Percentiles rank a stretch among this genome's conserved stretches.
phyloP scores from a whole-genome alignment of 2,113 vertebrate genomes.

The Indri indri region DNA sequence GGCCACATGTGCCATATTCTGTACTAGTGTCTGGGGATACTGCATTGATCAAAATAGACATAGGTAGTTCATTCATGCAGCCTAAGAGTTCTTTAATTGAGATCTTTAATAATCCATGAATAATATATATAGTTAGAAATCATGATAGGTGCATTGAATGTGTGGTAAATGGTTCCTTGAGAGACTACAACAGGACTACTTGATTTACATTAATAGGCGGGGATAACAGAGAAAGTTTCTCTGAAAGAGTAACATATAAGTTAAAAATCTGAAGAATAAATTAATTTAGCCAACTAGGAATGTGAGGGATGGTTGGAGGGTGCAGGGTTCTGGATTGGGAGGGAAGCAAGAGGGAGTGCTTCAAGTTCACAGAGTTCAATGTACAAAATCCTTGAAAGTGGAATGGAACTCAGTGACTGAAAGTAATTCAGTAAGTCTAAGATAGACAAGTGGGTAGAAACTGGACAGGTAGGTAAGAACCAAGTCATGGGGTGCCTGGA shows the following conservation, averaged over 20 bases:
- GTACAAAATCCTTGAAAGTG: background rate
- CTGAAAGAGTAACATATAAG: background rate
- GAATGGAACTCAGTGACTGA: background rate
- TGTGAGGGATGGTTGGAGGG: background rate
- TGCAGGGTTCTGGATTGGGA: background rate
- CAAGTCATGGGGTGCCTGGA: background rate
- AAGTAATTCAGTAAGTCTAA: background rate
- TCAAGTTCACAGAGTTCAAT: background rate
- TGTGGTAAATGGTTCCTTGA: background rate
- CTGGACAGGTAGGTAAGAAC: background rate
- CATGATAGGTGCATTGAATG: background rate
- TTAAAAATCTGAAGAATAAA: background rate
- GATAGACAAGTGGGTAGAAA: background rate
- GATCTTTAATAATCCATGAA: background rate
- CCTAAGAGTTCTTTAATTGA: background rate
- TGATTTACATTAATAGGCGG: background rate
- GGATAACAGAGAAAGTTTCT: background rate
- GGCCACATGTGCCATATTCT: background rate
- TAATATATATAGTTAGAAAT: background rate
- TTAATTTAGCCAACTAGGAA: background rate
- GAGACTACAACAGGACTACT: background rate
- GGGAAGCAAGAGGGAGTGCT: background rate
- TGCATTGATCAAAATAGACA: background rate
- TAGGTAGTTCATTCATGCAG: background rate
- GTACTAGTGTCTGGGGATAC: background rate